Conservation (phyloP, 2,797 vertebrate species). For the Leuciscus waleckii region DNA sequence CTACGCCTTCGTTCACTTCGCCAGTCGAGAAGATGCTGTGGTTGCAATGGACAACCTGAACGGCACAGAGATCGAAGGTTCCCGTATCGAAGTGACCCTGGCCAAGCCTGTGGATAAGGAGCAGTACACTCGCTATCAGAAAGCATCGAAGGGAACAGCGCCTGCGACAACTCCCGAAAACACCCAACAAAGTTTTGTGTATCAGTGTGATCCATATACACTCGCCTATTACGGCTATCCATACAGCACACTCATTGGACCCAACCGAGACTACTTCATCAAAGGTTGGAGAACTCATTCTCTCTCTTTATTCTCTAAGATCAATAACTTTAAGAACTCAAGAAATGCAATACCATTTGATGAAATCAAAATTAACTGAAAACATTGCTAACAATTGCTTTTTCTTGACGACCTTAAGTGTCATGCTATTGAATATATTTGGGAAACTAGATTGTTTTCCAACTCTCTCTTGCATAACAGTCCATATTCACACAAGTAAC, state of each 20-base stretch:
- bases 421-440: slow-evolving; percentile 27
- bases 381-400: slow-evolving; percentile 34
- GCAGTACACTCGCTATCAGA: slow-evolving; percentile 97
- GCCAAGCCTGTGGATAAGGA: slow-evolving; percentile 99
- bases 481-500: slow-evolving; percentile 5
- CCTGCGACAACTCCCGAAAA: slow-evolving; percentile 73
- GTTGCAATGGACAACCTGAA: slow-evolving; percentile 96
- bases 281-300: slow-evolving; percentile 88
- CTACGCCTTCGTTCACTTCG: slow-evolving; percentile 98
- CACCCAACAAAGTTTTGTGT: slow-evolving; percentile 89
- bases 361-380: slow-evolving; percentile 39
- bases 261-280: slow-evolving; percentile 98
- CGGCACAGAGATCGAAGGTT: slow-evolving; percentile 93
- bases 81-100: slow-evolving; percentile 95
- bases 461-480: slow-evolving; percentile 19
- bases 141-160: slow-evolving; percentile 89
- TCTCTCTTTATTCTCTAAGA: slow-evolving; percentile 9
- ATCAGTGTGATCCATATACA: slow-evolving; percentile 96
- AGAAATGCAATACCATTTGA: slow-evolving; percentile 14
- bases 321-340: neutral
- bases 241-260: slow-evolving; percentile 96
- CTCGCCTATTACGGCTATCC: slow-evolving; percentile 97
- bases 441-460: slow-evolving; percentile 3
- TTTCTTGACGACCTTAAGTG: slow-evolving; percentile 25
- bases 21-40: slow-evolving; percentile 93